Conservation (phyloP, 2,888 invertebrate genomes). For the Trachelus stipa region DNA sequence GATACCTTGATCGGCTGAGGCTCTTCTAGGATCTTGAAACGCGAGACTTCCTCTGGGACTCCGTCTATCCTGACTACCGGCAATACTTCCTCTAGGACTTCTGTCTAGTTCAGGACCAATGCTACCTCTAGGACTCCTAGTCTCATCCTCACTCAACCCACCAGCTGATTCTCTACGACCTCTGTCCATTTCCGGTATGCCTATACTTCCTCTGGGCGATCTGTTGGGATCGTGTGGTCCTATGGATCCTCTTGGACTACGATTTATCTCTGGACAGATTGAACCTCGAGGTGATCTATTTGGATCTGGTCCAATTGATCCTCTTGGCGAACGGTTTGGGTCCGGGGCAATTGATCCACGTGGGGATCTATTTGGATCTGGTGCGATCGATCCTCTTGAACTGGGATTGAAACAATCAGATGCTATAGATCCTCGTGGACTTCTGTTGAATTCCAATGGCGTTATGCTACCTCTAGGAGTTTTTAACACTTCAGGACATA, state of each 20-base stretch:
- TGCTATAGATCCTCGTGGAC: slow-evolving; percentile 72
- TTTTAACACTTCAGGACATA: slow-evolving; percentile 70
- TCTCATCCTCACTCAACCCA: slow-evolving; percentile 34
- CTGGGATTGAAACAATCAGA: slow-evolving; percentile 66
- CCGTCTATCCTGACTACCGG: slow-evolving; percentile 68
- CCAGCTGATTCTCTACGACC: slow-evolving; percentile 31
- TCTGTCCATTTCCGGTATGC: slow-evolving; percentile 64
- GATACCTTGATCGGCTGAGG: slow-evolving; percentile 60
- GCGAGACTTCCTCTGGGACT: slow-evolving; percentile 73
- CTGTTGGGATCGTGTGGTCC: slow-evolving; percentile 52
- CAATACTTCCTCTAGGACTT: slow-evolving; percentile 65
- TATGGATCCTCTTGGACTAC: slow-evolving; percentile 57
- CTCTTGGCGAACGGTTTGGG: slow-evolving; percentile 72
- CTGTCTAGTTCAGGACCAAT: slow-evolving; percentile 68
- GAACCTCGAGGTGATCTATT: slow-evolving; percentile 66
- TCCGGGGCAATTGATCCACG: slow-evolving; percentile 70
- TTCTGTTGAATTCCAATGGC: slow-evolving; percentile 62
- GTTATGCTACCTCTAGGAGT: slow-evolving; percentile 69
- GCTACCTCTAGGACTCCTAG: slow-evolving; percentile 71
- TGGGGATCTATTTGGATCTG: slow-evolving; percentile 68
- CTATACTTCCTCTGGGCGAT: slow-evolving; percentile 66
- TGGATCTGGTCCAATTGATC: slow-evolving; percentile 66
- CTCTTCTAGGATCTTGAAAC: slow-evolving; percentile 54
- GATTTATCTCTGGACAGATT: slow-evolving; percentile 67
- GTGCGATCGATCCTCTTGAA: slow-evolving; percentile 69